Conservation (phyloP, 2,113 vertebrate species). For the Hypomesus transpacificus region DNA sequence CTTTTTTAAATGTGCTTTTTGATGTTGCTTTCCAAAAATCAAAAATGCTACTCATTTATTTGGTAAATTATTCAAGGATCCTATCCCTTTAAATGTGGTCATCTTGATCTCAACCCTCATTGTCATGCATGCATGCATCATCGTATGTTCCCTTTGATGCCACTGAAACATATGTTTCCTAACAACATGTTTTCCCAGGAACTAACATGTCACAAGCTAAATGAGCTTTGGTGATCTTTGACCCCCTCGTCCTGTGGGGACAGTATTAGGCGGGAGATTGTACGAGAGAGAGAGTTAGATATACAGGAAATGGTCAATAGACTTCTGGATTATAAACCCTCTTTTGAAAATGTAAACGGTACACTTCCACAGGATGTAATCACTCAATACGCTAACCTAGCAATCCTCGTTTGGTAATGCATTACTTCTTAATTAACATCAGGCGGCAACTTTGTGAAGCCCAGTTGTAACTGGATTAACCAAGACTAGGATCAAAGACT, state of each 20-base stretch:
- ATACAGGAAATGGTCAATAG: slow-evolving; percentile 1
- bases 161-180: neutral
- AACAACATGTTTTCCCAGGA: neutral
- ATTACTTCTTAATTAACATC: too few relatives aligned
- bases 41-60: too few relatives aligned
- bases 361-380: neutral
- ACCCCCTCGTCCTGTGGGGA: neutral
- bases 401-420: too few relatives aligned
- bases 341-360: slow-evolving; percentile 2
- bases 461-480: too few relatives aligned
- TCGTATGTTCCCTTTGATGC: neutral
- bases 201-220: neutral
- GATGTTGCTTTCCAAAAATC: neutral
- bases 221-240: neutral
- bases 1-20: slow-evolving; percentile 67
- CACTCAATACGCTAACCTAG: too few relatives aligned
- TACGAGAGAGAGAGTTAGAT: neutral
- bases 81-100: too few relatives aligned
- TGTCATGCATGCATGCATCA: neutral
- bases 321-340: slow-evolving; percentile 8
- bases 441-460: too few relatives aligned
- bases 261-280: neutral
- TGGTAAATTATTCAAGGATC: too few relatives aligned
- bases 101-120: neutral
- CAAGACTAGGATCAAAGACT: too few relatives aligned